Conservation (phyloP, 2,113 vertebrate species). For the Mus pahari region DNA sequence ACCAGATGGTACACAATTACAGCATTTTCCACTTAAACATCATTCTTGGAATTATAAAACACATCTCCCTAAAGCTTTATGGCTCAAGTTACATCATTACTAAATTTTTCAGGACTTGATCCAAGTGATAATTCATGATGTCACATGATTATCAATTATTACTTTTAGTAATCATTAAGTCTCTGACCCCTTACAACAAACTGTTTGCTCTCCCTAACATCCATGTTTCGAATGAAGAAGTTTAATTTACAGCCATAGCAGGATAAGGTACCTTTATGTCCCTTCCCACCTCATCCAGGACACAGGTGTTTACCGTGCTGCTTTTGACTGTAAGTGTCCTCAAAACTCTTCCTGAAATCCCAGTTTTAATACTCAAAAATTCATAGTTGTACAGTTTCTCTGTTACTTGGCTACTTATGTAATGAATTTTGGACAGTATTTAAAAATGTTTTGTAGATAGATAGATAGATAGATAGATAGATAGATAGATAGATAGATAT, state of each 20-base stretch:
- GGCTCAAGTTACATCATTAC: neutral
- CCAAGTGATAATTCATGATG: neutral
- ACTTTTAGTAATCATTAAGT: neutral
- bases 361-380: neutral
- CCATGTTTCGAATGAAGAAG: neutral
- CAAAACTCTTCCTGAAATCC: neutral
- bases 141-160: constrained; percentile 5
- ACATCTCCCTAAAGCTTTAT: constrained; percentile 4
- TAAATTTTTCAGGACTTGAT: neutral
- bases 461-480: constrained; percentile 18
- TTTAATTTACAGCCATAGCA: neutral
- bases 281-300: neutral
- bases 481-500: constrained; percentile 5
- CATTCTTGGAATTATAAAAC: constrained; percentile 1
- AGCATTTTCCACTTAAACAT: neutral
- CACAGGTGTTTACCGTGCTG: neutral
- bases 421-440: constrained; percentile 26
- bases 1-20: neutral
- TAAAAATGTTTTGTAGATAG: neutral
- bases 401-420: neutral
- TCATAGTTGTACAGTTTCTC: neutral
- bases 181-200: neutral
- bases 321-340: neutral
- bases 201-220: neutral
- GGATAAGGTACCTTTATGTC: neutral